These are phyloP conservation scores for Synaphobranchus kaupii DNA, from an alignment of 2,797 vertebrate genomes.

Conservation along the genomic window DNA sequence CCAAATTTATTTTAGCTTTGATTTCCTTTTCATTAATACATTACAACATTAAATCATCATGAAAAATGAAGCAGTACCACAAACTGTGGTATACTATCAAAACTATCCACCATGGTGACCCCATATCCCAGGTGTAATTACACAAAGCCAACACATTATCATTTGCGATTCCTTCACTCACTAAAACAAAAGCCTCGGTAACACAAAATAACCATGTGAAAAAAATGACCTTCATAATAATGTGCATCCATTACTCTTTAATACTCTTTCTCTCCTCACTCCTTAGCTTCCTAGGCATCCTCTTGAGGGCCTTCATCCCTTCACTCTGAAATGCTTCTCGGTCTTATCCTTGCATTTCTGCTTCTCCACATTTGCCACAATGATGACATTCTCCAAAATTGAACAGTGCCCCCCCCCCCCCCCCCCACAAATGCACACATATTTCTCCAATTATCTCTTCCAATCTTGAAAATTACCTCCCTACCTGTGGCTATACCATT, in stretches of 20 bases:
- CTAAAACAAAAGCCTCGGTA: neutral
- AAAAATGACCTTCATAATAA: neutral
- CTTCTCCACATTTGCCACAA: neutral
- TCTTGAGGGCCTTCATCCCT: neutral
- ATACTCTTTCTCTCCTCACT: neutral
- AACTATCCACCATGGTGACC: neutral
- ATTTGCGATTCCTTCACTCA: neutral
- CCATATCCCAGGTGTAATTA: neutral
- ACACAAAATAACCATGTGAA: too few species aligned
- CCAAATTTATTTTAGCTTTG: neutral
- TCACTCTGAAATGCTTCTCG: neutral
- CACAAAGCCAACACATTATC: neutral
- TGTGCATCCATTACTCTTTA: neutral
- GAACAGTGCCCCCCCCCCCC: neutral
- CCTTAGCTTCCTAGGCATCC: neutral
- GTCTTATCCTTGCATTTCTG: neutral
- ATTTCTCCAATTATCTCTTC: neutral
- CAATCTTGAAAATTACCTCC: neutral
- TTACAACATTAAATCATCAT: neutral
- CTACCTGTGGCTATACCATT: conserved; percentile 23
- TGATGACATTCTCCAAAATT: neutral
- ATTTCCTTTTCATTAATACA: neutral
- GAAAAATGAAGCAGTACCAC: neutral
- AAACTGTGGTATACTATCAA: neutral
- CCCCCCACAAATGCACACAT: neutral